Conservation (phyloP, 2,797 vertebrate species). For the Coregonus suidteri region DNA sequence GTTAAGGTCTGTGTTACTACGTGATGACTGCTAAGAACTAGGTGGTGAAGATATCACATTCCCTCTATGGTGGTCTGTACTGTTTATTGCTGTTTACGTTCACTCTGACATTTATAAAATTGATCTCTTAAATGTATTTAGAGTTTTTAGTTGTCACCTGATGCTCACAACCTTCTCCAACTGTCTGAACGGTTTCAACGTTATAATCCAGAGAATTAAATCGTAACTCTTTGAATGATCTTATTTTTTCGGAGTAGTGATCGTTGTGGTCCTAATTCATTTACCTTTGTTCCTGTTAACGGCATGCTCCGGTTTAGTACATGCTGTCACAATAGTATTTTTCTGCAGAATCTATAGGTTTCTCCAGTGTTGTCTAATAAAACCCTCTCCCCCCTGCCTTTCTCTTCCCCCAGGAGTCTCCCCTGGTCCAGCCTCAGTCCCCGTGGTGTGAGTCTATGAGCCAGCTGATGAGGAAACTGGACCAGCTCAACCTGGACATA, state of each 20-base stretch:
- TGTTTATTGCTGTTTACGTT: constrained; percentile 24
- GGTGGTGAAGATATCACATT: constrained; percentile 57
- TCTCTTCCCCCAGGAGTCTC: constrained; percentile 62
- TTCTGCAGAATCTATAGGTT: neutral
- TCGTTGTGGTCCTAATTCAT: neutral
- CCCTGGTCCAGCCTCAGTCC: constrained; percentile 71
- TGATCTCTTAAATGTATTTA: constrained; percentile 37
- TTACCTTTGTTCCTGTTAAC: too few relatives aligned
- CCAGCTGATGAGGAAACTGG: constrained; percentile 85
- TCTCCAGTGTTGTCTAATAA: neutral
- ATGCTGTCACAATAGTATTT: neutral
- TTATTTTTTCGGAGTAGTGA: neutral
- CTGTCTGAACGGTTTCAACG: neutral
- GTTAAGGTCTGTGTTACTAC: neutral
- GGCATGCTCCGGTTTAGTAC: too few relatives aligned
- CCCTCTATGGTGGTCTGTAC: constrained; percentile 44
- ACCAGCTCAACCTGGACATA: constrained; percentile 86
- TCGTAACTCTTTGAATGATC: neutral
- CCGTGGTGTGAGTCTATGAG: constrained; percentile 84
- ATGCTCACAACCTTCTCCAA: constrained; percentile 20
- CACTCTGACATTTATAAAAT: constrained; percentile 49
- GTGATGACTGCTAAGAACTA: neutral
- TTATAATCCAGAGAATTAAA: constrained; percentile 14
- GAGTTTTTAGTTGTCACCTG: constrained; percentile 20
- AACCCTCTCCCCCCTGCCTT: constrained; percentile 16